These are phyloP conservation scores for Drepana falcataria DNA, from an alignment of 2,888 invertebrate species.

Conservation along the genomic window DNA sequence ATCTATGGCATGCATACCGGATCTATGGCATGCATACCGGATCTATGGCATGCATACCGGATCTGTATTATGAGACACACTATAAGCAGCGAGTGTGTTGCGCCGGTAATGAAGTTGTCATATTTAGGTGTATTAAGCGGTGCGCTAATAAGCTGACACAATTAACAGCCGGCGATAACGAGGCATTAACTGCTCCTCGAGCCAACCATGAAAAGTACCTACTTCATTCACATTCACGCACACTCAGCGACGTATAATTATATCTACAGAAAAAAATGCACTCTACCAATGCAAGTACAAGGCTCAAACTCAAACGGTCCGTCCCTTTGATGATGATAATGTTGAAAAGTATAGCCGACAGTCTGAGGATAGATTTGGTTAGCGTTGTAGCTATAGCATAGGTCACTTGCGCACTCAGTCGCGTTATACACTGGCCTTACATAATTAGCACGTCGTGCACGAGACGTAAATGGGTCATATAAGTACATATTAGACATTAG, in stretches of 20 bases:
- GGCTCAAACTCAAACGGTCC: too few relatives aligned
- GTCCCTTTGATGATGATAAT: neutral
- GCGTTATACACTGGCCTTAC: constrained; percentile 4
- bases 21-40: neutral
- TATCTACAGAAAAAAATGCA: too few relatives aligned
- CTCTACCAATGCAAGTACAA: too few relatives aligned
- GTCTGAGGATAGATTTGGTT: neutral
- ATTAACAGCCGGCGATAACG: constrained; percentile 1
- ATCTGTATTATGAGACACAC: neutral
- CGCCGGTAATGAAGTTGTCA: neutral
- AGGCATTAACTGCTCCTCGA: neutral
- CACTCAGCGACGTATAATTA: too few relatives aligned
- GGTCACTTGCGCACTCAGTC: neutral
- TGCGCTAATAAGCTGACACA: neutral
- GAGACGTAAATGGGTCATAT: constrained; percentile 20
- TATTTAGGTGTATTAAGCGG: neutral
- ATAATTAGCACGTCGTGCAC: constrained; percentile 6
- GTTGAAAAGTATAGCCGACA: constrained; percentile 3
- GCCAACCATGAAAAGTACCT: neutral
- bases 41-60: neutral
- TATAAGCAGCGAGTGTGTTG: neutral
- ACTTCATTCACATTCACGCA: neutral
- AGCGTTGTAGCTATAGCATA: neutral
- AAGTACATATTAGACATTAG: constrained; percentile 11
- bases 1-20: neutral